Base-by-base conservation (phyloP, 2,888 invertebrate genomes). In the Nomada lathburiana region DNA sequence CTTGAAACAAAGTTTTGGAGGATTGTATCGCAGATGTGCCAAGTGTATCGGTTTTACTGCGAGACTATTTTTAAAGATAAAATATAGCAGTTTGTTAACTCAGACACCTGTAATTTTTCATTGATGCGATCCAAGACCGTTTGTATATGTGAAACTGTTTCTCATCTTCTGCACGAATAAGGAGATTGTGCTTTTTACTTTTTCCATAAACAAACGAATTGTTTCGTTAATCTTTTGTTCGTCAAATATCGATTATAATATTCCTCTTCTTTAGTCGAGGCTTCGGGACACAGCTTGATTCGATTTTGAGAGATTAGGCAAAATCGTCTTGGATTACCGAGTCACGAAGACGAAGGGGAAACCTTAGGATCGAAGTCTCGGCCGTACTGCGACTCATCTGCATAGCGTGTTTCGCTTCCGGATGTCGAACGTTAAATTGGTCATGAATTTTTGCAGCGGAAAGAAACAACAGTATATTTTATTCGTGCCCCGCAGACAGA, bases 341-440 rank as follows among this genome's bases (percentile, higher is more conserved):
- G 89, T 90, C 88, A 86, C 89, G 86, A 90, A 92, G 90, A 90
- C 90, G 89, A 80, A 83, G 86, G 86, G 83, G 93, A 93, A 93
- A 91, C 93, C 92, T 92, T 93, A 93, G 91, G 86, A 93, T 87
- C 89, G 88, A 89, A 91, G 91, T 90, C 91, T 90, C 90, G 89
- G 87, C 85, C 85, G 88, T 89, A 82, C 89, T 81, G 59, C 89
- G 91, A 87, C 90, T 86, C 76, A 87, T 86, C 75, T 79, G 72
- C 86, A 75, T 84, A 75, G 69, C 65, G 29, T 18, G 74, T 78
- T 83, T 71, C 76, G 77, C 78, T 85, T 80, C 82, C 82, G 83
- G 82, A 82, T 74, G 70, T 82, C 71, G 74, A 82, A 65, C 67
- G 60, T 65, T 81, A 68, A 68, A 76, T 76, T 60, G 20, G 20